Evolutionary conservation across 1,140 invertebrate genomes (phyloP), one percentile per base, ranked within the genome.

Genomic region (Daktulosphaira vitifoliae): DNA sequence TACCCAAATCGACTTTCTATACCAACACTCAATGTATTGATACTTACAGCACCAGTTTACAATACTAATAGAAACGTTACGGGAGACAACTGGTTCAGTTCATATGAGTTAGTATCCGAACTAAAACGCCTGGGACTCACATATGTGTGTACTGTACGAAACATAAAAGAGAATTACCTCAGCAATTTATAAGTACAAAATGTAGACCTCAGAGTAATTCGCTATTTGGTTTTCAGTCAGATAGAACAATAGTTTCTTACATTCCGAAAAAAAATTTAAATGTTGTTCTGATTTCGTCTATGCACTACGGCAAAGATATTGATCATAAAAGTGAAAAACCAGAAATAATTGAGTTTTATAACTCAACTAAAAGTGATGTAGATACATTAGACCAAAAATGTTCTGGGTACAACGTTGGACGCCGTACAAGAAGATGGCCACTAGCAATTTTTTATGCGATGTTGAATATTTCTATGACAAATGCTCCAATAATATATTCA

Each of bases 301-400:
- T 70, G 20, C 54, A 68, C 20, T 72, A 74, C 66, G 74, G 74
- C 25, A 72, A 77, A 49, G 73, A 76, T 29, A 72, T 75, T n/a
- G 44, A 52, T 6, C 9, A 7, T 29, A 25, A 52, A 7, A 9
- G 11, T 29, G 26, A 33, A n/a, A 52, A 29, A 33, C n/a, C 25
- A 29, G 26, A 52, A 52, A 25, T 33, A 26, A 33, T 33, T 26
- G n/a, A 16, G 8, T 68, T 66, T 59, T 76, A 77, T 46, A 76
- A 80, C 68, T 62, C 62, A 33, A 75, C 73, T 3, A 80, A 80
- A 72, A 73, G 74, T 26, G 76, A 73, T 39, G 76, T 79, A 1
- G 76, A 78, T 66, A 72, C 68, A 6, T 62, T 78, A 15, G 75
- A 79, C 66, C 70, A 78, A 66, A 50, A 67, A 29, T 44, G 38